phyloP scores from a whole-genome alignment of 2,797 vertebrate genomes.

The Notolepis coatsorum region DNA sequence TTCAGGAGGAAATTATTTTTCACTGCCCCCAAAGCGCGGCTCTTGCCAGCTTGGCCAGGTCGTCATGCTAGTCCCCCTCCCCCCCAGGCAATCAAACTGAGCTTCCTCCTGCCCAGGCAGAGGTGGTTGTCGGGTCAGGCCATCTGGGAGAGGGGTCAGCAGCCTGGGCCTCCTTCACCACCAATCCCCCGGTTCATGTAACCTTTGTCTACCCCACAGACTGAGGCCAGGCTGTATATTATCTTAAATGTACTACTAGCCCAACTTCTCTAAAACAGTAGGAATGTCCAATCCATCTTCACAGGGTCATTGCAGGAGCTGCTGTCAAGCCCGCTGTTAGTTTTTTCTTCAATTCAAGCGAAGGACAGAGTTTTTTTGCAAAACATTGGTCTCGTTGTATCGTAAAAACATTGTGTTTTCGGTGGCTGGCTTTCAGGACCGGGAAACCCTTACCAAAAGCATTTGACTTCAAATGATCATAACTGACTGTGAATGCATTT shows the following conservation, averaged over 20 bases:
- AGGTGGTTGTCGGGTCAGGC: conserved; percentile 37
- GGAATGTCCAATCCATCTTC: conserved; percentile 42
- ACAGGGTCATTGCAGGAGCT: conserved; percentile 25
- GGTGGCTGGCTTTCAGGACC: conserved; percentile 30
- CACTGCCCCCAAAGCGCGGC: conserved; percentile 76
- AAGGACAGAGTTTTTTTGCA: conserved; percentile 48
- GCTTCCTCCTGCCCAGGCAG: conserved; percentile 42
- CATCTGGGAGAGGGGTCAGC: conserved; percentile 37
- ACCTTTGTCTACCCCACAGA: conserved; percentile 23
- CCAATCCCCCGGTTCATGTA: conserved; percentile 17
- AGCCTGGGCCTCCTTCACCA: conserved; percentile 6
- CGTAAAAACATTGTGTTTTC: conserved; percentile 57
- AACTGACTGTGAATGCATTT: conserved; percentile 55
- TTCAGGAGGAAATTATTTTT: conserved; percentile 85
- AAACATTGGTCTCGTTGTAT: conserved; percentile 51
- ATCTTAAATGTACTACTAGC: conserved; percentile 42
- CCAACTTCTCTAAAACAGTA: conserved; percentile 34
- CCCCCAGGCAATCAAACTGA: conserved; percentile 41
- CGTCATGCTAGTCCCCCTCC: conserved; percentile 26
- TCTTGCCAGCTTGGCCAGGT: conserved; percentile 69
- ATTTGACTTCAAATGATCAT: conserved; percentile 63
- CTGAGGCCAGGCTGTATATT: conserved; percentile 20
- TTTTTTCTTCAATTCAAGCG: conserved; percentile 35
- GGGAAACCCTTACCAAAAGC: conserved; percentile 56
- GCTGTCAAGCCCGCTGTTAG: conserved; percentile 28